Percentiles rank a stretch among this genome's conserved stretches.
phyloP scores from a whole-genome alignment of 2,888 invertebrate species.

The Dasysyrphus albostriatus region DNA sequence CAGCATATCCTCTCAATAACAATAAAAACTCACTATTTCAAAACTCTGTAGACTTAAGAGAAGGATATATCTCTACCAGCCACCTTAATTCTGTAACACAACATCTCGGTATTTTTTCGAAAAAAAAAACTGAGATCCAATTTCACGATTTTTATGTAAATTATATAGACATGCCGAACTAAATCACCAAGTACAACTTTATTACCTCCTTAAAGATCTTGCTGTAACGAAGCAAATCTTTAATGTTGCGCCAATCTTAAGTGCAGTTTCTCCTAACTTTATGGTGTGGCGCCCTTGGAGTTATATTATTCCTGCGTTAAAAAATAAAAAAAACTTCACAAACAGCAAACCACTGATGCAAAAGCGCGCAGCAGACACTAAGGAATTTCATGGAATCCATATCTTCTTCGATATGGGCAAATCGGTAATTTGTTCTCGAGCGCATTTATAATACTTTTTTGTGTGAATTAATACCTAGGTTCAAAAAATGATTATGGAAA shows the following conservation, averaged over 20 bases:
- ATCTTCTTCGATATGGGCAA: constrained; percentile 63
- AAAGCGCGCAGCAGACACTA: constrained; percentile 29
- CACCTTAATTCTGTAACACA: too few species aligned
- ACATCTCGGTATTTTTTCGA: not conserved
- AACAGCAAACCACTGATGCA: not conserved
- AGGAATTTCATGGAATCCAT: constrained; percentile 68
- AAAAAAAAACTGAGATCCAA: constrained; percentile 1
- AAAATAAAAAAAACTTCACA: not conserved
- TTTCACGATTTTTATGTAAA: constrained; percentile 27
- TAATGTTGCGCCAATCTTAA: not conserved
- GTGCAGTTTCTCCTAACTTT: not conserved
- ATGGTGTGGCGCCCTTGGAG: constrained; percentile 33
- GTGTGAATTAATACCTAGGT: constrained; percentile 68
- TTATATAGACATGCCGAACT: constrained; percentile 9
- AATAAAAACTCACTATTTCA: too few species aligned
- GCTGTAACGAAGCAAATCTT: too few species aligned
- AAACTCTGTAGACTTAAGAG: too few species aligned
- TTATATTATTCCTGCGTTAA: not conserved
- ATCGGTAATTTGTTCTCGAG: constrained; percentile 72
- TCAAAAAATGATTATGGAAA: constrained; percentile 71
- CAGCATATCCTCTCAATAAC: too few species aligned
- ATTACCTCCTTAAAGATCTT: constrained; percentile 19
- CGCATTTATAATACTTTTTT: constrained; percentile 39
- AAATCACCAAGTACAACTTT: constrained; percentile 18
- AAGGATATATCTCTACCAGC: too few species aligned